Conservation (phyloP, 2,888 invertebrate genomes). For the Meteorus colon region DNA sequence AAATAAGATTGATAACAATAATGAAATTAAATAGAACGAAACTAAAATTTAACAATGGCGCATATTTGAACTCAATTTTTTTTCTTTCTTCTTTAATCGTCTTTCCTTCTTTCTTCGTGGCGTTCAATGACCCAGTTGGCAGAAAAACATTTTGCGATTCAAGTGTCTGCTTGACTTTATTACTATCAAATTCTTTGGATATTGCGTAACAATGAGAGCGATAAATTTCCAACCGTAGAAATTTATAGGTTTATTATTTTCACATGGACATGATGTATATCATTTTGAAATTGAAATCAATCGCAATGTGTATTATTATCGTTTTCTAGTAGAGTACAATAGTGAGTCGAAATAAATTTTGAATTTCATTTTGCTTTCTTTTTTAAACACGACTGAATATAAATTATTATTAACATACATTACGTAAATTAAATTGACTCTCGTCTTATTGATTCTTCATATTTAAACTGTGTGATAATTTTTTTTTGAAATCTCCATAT, state of each 20-base stretch:
- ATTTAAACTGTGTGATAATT: not conserved
- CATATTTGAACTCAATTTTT: not conserved
- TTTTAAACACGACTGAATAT: not conserved
- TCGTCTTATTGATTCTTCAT: not conserved
- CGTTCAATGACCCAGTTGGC: slow-evolving; percentile 12
- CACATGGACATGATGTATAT: not conserved
- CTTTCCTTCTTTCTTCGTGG: not conserved
- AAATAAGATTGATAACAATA: not conserved
- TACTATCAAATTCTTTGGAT: not conserved
- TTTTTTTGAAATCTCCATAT: not conserved
- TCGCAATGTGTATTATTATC: not conserved
- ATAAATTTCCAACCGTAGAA: not conserved
- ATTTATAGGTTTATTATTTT: not conserved
- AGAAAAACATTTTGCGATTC: not conserved
- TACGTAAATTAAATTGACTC: not conserved
- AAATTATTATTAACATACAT: not conserved
- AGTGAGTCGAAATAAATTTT: not conserved
- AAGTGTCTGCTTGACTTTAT: slow-evolving; percentile 19
- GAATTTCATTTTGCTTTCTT: not conserved
- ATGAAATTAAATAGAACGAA: not conserved
- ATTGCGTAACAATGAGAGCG: not conserved
- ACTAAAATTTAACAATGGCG: not conserved
- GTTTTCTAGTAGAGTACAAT: not conserved
- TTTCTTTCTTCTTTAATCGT: not conserved
- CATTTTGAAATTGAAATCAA: not conserved